Base-by-base conservation (phyloP, 1,140 invertebrate species). In the Drosophila nigrodunni region DNA sequence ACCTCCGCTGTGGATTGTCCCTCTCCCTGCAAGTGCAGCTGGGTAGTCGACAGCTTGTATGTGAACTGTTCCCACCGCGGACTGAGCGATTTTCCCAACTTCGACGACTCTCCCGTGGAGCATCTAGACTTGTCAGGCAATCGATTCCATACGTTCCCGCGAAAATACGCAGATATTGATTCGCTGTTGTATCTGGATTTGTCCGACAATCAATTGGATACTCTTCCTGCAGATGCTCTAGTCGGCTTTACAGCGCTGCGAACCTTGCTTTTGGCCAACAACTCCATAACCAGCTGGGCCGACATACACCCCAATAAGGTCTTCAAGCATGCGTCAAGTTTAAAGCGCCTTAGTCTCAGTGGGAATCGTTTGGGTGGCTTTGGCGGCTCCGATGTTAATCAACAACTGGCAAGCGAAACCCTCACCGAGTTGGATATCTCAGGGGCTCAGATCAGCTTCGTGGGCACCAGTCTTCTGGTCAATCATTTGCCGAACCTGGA, bases 141-240 rank as follows among this genome's bases (percentile, higher is more conserved):
- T 64, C 55, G 93, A 10, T 95, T 95, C 49, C 57, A 71, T 0
- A 79, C 87, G 11, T 94, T 95, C 75, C 94, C 95, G n/a, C 50
- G 64, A 2, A 90, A 93, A 69, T 75, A 93, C 81, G 59, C 90
- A 10, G 62, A 92, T 34, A 91, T 93, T 78, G 46, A 89, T 35
- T 93, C 93, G n/a, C 82, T 95, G 50, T 78, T 93, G 49, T 92
- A 91, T 41, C 87, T 95, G 49, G 94, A 95, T 82, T 62, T 95
- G 15, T 94, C 94, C 21, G 85, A 93, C 39, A 95, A 95, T 77
- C 74, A 90, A 50, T 92, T 95, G 21, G 87, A 78, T 5, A 80
- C 80, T 18, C 59, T 95, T 52, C 89, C 90, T 2, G 69, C 73
- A 34, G 75, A 92, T 57, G 92, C 93, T 2, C 90, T 95, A 2